Evolutionary conservation across 2,797 vertebrate genomes (phyloP).

Genomic region (Cuculus canorus): DNA sequence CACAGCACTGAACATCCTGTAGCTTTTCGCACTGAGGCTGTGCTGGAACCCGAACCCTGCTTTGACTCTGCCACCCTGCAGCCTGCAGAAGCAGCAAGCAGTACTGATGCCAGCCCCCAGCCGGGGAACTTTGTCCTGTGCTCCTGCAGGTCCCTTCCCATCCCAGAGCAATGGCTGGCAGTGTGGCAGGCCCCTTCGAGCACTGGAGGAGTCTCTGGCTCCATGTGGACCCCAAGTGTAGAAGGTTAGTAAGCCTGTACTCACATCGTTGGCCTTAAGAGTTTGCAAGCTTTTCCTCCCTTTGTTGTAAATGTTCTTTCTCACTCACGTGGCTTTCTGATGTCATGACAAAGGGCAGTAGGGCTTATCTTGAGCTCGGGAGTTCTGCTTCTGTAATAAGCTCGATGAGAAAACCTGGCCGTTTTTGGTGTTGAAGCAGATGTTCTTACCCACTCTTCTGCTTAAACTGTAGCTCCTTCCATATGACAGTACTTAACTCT

Average conservation of each 20-base stretch:
- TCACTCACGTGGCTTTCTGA: background rate
- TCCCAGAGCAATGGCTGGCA: background rate
- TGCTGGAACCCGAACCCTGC: background rate
- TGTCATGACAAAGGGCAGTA: background rate
- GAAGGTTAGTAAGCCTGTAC: constrained; percentile 42
- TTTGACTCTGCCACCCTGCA: background rate
- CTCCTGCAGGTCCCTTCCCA: background rate
- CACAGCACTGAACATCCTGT: background rate
- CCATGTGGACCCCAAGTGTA: background rate
- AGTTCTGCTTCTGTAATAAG: background rate
- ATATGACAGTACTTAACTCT: background rate
- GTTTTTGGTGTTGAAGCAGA: background rate
- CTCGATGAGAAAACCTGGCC: background rate
- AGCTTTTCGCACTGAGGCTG: background rate
- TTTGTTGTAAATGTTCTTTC: background rate
- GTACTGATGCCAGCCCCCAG: background rate
- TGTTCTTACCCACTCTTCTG: background rate
- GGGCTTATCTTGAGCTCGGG: background rate
- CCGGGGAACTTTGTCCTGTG: background rate
- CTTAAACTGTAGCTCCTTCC: background rate
- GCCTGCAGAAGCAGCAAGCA: background rate
- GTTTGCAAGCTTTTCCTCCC: background rate
- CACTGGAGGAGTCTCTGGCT: background rate
- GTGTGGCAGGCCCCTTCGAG: background rate
- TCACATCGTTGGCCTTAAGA: background rate